phyloP scores from a whole-genome alignment of 2,113 vertebrate genomes.

The Dinomys branickii region DNA sequence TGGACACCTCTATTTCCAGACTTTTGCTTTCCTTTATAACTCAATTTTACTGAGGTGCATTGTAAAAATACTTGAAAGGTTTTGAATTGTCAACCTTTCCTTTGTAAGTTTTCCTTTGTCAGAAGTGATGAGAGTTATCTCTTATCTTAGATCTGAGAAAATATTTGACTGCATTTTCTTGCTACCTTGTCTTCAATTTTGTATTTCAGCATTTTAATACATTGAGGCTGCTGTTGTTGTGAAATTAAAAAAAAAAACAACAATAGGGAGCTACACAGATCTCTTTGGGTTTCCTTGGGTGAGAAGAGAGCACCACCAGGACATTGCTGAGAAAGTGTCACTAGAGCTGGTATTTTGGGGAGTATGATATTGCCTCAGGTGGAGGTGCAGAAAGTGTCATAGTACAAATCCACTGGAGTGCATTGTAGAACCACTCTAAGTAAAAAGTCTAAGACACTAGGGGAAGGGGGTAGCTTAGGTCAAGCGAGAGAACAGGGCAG shows the following conservation, averaged over 20 bases:
- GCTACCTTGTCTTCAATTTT: not conserved
- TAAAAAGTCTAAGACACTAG: not conserved
- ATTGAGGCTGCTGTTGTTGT: not conserved
- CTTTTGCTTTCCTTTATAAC: not conserved
- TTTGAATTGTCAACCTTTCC: not conserved
- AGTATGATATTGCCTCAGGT: not conserved
- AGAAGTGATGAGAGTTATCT: constrained; percentile 9
- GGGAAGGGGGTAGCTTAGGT: not conserved
- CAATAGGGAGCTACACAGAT: not conserved
- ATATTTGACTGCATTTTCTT: not conserved
- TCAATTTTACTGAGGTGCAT: not conserved
- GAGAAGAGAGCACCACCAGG: not conserved
- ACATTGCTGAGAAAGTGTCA: not conserved
- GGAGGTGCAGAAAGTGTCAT: not conserved
- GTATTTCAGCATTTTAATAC: not conserved
- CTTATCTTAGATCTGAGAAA: not conserved
- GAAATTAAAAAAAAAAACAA: not conserved
- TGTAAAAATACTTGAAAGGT: not conserved
- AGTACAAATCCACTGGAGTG: not conserved
- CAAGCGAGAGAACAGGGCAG: not conserved
- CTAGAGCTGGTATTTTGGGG: not conserved
- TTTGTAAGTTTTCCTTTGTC: not conserved
- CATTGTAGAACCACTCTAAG: not conserved
- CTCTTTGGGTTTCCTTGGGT: not conserved
- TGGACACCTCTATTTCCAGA: not conserved